Evolutionary conservation across 2,888 invertebrate genomes (phyloP).

Genomic region (Drosophila kambysellisi): DNA sequence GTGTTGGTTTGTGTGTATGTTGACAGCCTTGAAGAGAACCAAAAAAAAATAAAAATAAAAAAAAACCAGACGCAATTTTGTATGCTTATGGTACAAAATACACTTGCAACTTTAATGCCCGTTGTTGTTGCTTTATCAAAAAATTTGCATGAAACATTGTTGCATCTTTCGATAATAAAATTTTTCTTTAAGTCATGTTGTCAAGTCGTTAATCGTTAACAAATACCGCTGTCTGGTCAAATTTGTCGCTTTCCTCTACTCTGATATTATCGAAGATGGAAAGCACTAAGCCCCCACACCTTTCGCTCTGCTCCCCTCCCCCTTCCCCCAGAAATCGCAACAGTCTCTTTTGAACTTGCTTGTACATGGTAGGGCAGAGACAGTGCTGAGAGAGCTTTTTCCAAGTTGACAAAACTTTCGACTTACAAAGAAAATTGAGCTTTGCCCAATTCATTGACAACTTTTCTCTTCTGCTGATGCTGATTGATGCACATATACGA

Average conservation of each 20-base stretch:
- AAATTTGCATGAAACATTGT: conserved; percentile 20
- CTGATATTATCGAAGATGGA: background rate
- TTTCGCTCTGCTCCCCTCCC: background rate
- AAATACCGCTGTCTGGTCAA: background rate
- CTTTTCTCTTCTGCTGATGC: background rate
- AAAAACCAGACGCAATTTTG: conserved; percentile 28
- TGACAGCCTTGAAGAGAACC: conserved; percentile 76
- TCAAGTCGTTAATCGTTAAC: background rate
- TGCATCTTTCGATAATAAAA: conserved; percentile 23
- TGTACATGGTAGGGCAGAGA: background rate
- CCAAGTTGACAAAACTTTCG: background rate
- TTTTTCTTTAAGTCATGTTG: background rate
- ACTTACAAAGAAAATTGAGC: background rate
- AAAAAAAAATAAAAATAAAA: conserved; percentile 33
- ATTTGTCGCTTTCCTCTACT: background rate
- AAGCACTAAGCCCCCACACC: background rate
- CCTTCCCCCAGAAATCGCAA: background rate
- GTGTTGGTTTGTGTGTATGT: conserved; percentile 18
- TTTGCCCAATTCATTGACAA: background rate
- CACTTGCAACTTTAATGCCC: conserved; percentile 7
- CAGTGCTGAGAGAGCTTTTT: background rate
- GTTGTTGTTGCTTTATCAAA: conserved; percentile 30
- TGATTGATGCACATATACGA: background rate
- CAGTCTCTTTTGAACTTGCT: background rate
- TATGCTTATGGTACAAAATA: conserved; percentile 28